These are phyloP conservation scores for Salvelinus sp. DNA, from an alignment of 2,113 vertebrate species.

Conservation along the genomic window DNA sequence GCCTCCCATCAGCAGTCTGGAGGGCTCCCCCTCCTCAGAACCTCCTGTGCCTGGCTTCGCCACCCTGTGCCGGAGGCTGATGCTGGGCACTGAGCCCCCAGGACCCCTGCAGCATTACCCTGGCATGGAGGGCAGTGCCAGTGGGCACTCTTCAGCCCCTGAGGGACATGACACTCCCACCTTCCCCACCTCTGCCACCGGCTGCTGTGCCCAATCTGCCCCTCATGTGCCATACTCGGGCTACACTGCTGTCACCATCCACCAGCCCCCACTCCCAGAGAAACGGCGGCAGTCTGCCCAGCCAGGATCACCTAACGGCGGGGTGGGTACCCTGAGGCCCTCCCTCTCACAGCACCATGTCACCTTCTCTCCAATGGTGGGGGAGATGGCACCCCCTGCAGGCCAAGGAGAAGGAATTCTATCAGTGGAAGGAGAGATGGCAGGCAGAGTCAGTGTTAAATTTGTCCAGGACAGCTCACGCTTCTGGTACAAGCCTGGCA, in stretches of 20 bases:
- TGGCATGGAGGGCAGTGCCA: constrained; percentile 43
- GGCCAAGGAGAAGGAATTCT: constrained; percentile 46
- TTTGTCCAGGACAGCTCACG: constrained; percentile 91
- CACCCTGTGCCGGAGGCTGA: constrained; percentile 73
- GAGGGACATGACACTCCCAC: constrained; percentile 70
- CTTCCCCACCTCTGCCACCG: constrained; percentile 63
- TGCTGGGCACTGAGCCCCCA: constrained; percentile 60
- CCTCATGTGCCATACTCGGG: constrained; percentile 47
- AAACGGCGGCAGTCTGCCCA: constrained; percentile 71
- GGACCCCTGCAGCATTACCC: constrained; percentile 44
- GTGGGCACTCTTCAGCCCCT: constrained; percentile 22
- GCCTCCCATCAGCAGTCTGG: constrained; percentile 56
- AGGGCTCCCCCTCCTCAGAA: constrained; percentile 72
- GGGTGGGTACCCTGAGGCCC: constrained; percentile 41
- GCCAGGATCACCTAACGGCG: constrained; percentile 52
- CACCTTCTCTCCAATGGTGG: constrained; percentile 82
- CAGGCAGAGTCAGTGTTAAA: constrained; percentile 74
- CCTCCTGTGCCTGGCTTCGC: constrained; percentile 73
- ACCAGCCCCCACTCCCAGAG: constrained; percentile 83
- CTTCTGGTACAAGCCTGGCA: constrained; percentile 91
- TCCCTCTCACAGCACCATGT: constrained; percentile 74
- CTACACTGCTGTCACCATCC: constrained; percentile 64
- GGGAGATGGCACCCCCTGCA: constrained; percentile 61
- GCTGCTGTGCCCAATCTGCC: constrained; percentile 52
- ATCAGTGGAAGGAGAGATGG: constrained; percentile 42